Evolutionary conservation across 2,113 vertebrate genomes (phyloP).

Genomic region (Myotis lucifugus): DNA sequence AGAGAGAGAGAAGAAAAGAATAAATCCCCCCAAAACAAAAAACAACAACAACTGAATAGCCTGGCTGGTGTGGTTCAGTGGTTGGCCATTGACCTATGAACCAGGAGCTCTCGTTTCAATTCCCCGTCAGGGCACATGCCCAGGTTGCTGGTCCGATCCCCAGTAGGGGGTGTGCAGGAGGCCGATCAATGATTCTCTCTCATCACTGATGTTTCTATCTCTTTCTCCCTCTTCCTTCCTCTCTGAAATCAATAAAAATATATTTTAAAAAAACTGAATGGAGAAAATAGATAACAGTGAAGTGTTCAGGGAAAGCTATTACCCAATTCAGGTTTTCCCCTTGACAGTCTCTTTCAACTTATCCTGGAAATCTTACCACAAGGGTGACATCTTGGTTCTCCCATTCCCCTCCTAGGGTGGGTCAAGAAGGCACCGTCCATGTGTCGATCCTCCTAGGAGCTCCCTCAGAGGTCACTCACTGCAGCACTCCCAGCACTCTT

Average conservation of each 20-base stretch:
- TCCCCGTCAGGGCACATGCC: no score
- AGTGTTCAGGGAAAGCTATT: conserved; percentile 14
- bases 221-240: no score
- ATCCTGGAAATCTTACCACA: not conserved
- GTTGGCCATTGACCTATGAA: no score
- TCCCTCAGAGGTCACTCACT: not conserved
- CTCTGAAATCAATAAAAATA: no score
- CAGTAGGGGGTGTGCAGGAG: no score
- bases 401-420: not conserved
- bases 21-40: not conserved
- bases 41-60: no score
- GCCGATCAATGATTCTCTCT: no score
- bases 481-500: rapidly evolving
- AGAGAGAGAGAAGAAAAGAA: not conserved
- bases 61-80: no score
- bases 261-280: not conserved
- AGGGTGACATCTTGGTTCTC: not conserved
- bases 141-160: no score
- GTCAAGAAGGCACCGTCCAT: rapidly evolving
- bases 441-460: not conserved
- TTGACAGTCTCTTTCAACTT: not conserved
- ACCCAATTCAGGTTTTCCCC: not conserved
- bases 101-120: no score
- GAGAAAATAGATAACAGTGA: not conserved
- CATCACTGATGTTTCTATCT: no score